These are phyloP conservation scores for Thalassoma bifasciatum DNA, from an alignment of 2,113 vertebrate species.

Conservation along the genomic window DNA sequence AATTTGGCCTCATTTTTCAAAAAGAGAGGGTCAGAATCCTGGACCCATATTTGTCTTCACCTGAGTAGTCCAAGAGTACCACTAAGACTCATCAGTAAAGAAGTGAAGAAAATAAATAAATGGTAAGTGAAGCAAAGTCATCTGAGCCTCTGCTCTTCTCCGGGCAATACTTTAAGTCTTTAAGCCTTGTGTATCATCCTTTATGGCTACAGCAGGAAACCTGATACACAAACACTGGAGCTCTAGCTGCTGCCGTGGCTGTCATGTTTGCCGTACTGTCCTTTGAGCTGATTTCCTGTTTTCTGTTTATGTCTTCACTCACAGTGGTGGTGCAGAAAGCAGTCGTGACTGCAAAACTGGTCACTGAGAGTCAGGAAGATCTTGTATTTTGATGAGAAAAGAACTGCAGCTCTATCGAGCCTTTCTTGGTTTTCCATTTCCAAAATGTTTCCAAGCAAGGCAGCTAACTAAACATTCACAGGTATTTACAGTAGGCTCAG, in stretches of 20 bases:
- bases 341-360: constrained; percentile 47
- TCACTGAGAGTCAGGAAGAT: constrained; percentile 30
- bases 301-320: constrained; percentile 70
- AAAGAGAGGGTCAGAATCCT: constrained; percentile 43
- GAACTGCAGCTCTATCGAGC: too few relatives aligned
- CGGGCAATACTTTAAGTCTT: constrained; percentile 29
- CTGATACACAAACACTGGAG: constrained; percentile 21
- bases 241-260: constrained; percentile 31
- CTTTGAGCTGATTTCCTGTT: constrained; percentile 70
- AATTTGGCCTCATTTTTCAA: constrained; percentile 44
- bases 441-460: too few relatives aligned
- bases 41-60: constrained; percentile 56
- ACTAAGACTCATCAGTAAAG: constrained; percentile 14
- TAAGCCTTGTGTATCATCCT: constrained; percentile 27
- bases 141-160: constrained; percentile 21
- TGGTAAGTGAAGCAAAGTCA: constrained; percentile 9
- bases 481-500: too few relatives aligned
- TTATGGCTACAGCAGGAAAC: constrained; percentile 22
- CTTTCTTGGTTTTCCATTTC: too few relatives aligned
- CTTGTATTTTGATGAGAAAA: too few relatives aligned
- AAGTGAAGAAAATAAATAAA: constrained; percentile 34
- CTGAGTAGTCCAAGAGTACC: constrained; percentile 23
- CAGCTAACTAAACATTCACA: too few relatives aligned
- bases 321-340: constrained; percentile 59
- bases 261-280: constrained; percentile 46